Base-by-base conservation (phyloP, 1,140 invertebrate species). In the Drosophila takahashii region DNA sequence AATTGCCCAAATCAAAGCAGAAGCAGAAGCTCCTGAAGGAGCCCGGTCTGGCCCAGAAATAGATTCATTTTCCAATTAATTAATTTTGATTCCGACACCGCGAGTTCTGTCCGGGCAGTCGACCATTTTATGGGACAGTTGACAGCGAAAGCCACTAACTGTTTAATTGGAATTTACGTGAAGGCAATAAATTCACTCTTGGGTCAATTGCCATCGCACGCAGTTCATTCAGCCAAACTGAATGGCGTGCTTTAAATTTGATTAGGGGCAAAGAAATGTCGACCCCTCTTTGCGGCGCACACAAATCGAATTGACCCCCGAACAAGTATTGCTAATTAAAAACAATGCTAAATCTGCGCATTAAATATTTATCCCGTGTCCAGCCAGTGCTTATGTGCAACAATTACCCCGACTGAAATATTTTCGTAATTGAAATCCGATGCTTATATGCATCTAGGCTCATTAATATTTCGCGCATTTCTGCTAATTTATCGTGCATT, bases 61-160 rank as follows among this genome's bases (percentile, higher is more conserved):
- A 78, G 59, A 79, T 79, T 77, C 52, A 71, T 89, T 89, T 89
- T 84, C 73, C 80, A 80, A 90, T 89, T 84, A 84, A 89, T 89
- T 84, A 89, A 89, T 78, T 89, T 89, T 71, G 69, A 83, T 89
- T 79, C 58, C 51, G 47, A 42, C 44, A 65, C 70, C 70, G 71
- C 48, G 51, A 69, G 39, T 69, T 13, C 47, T 44, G 59, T 44
- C 58, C 58, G 34, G 13, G 16, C 54, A 62, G 34, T 44, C 36
- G n/a, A 32, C 2, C 75, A 69, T 57, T 86, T 86, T 56, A 62
- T 86, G 64, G 72, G 81, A 77, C 77, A 86, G 67, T 81, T 74
- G 81, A 85, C 77, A 77, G 62, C 36, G 39, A 74, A 85, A 85
- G 61, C 77, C 73, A 77, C 77, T 80, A 84, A 85, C 57, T 73